Base-by-base conservation (phyloP, 2,113 vertebrate genomes). In the Saguinus imperator region DNA sequence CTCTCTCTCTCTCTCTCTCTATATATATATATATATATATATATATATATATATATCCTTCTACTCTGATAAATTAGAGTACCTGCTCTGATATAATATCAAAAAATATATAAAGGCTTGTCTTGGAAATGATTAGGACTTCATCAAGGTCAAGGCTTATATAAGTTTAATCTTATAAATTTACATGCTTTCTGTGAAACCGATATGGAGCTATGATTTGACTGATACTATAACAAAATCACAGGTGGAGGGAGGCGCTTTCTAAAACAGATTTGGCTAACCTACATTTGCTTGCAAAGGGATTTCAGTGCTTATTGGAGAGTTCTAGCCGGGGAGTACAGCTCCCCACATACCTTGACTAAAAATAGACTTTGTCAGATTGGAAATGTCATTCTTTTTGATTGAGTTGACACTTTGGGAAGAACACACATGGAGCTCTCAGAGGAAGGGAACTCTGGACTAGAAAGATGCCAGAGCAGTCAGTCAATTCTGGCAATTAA, bases 341-440 rank as follows among this genome's bases (percentile, higher is more conserved):
- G 70, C 27, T 79, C 72, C 72, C 68, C 32, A 52, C 43, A 50
- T 48, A 76, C 27, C 21, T 81, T 75, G 58, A 72, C 21, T 92
- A 66, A 88, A 57, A 84, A 84, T 35, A 91, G 72, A 57, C n/a
- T 91, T 87, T 86, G 40, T 89, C 25, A 57, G 40, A 77, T 81
- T 92, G 73, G 50, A 95, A 81, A 87, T 64, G 52, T n/a, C 64
- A 79, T 82, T 89, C 29, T 76, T 72, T 90, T 87, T 89, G 75
- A 73, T 48, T 85, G 58, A 57, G 21, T 25, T 87, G 85, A 58
- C 27, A 83, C 27, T 73, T 87, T 18, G 45, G 20, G 48, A 79
- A 90, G 32, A 48, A 66, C 35, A 58, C 32, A 83, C 27, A 79
- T 35, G 45, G 64, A 79, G 6, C 12, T 80, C 61, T 81, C 64